Percentiles rank a stretch among this genome's conserved stretches.
These are phyloP conservation scores for Mobula birostris DNA, from an alignment of 2,113 vertebrate species.

Conservation along the genomic window DNA sequence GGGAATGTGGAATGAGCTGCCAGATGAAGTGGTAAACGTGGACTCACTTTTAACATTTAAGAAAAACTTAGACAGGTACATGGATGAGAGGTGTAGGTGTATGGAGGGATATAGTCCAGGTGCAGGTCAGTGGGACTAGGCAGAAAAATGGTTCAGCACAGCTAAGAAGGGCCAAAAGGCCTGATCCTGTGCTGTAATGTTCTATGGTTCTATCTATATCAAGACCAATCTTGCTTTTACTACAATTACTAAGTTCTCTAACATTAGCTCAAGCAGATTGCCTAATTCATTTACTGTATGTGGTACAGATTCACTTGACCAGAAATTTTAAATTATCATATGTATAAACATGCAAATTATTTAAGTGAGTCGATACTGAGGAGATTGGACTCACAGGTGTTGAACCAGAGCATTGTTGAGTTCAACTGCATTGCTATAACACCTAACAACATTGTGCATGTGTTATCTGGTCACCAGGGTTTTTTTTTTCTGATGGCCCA, in stretches of 20 bases:
- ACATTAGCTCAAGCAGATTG: background rate
- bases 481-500: background rate
- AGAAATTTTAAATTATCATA: background rate
- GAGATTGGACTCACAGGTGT: background rate
- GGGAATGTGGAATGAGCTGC: too few species aligned
- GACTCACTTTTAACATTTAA: too few species aligned
- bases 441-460: background rate
- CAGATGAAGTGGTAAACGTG: too few species aligned
- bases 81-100: too few species aligned
- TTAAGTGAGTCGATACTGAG: background rate
- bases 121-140: too few species aligned
- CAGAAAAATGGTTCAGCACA: too few species aligned
- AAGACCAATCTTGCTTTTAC: background rate
- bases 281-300: background rate
- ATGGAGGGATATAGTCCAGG: too few species aligned
- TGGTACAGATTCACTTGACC: background rate
- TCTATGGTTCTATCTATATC: background rate
- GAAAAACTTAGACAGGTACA: too few species aligned
- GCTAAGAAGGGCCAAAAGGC: too few species aligned
- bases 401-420: background rate
- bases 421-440: background rate
- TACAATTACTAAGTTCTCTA: background rate
- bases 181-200: too few species aligned
- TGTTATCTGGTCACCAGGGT: too few species aligned
- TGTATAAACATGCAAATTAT: too few species aligned